Conservation (phyloP, 2,888 invertebrate genomes). For the Thysanoteuthis rhombus region DNA sequence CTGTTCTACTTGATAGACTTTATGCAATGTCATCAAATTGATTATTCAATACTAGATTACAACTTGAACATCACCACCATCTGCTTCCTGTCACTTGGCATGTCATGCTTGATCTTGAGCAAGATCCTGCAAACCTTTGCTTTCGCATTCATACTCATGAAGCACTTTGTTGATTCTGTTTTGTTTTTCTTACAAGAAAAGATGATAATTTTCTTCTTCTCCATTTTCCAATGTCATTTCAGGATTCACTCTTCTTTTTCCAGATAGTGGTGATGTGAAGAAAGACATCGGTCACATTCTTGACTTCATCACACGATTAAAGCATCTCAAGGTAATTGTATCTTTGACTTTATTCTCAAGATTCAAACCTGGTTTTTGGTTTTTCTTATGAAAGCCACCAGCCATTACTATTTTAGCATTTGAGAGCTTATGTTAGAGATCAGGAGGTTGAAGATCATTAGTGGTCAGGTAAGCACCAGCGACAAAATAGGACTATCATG, state of each 20-base stretch:
- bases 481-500: too few relatives aligned
- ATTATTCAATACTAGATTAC: background rate
- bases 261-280: slow-evolving; percentile 80
- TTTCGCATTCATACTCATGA: background rate
- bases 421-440: background rate
- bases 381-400: background rate
- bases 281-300: slow-evolving; percentile 91
- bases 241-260: slow-evolving; percentile 35
- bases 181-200: background rate
- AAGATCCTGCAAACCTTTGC: background rate
- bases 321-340: slow-evolving; percentile 73
- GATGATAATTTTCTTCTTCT: background rate
- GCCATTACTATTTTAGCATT: background rate
- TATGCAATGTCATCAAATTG: background rate
- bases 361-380: background rate
- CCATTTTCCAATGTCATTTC: background rate
- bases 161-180: slow-evolving; percentile 23
- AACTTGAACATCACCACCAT: background rate
- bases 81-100: background rate
- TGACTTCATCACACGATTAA: slow-evolving; percentile 80
- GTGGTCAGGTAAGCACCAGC: too few relatives aligned
- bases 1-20: background rate
- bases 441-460: too few relatives aligned
- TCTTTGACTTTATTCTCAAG: background rate
- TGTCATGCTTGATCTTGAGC: background rate